Percentiles rank a stretch among this genome's conserved stretches.
These are phyloP conservation scores for Temnothorax unifasciatus DNA, from an alignment of 2,888 invertebrate species.

Conservation along the genomic window DNA sequence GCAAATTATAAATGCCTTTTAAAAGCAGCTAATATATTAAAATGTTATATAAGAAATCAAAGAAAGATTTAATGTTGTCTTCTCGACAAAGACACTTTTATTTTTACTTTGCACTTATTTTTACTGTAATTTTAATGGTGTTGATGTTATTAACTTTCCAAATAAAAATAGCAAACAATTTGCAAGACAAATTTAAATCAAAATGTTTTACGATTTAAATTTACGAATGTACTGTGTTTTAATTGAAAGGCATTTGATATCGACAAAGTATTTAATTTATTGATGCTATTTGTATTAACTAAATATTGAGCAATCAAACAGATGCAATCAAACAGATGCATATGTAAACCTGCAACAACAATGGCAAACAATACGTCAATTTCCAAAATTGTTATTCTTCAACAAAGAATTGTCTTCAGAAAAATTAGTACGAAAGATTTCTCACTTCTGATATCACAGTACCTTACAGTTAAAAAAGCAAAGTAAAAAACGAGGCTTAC, in stretches of 20 bases:
- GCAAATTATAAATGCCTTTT: no score
- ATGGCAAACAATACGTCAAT: background rate
- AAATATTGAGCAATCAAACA: slow-evolving; percentile 21
- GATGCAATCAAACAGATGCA: background rate
- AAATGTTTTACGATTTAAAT: background rate
- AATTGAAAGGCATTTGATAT: slow-evolving; percentile 2
- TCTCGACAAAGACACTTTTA: background rate
- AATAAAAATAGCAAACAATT: slow-evolving; percentile 14
- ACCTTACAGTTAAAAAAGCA: background rate
- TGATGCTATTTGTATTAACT: background rate
- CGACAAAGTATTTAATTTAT: slow-evolving; percentile 20
- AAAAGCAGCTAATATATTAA: background rate
- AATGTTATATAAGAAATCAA: background rate
- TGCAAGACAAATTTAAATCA: background rate
- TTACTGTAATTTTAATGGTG: background rate
- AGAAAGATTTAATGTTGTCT: background rate
- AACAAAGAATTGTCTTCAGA: background rate
- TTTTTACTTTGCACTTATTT: background rate
- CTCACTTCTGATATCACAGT: background rate
- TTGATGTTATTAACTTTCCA: slow-evolving; percentile 6
- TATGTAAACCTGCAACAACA: background rate
- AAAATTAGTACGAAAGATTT: background rate
- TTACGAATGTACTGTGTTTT: background rate
- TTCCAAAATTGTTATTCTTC: background rate
- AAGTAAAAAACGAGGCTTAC: background rate